Evolutionary conservation across 1,140 invertebrate species (phyloP).

Genomic region (Euwallacea fornicatus): DNA sequence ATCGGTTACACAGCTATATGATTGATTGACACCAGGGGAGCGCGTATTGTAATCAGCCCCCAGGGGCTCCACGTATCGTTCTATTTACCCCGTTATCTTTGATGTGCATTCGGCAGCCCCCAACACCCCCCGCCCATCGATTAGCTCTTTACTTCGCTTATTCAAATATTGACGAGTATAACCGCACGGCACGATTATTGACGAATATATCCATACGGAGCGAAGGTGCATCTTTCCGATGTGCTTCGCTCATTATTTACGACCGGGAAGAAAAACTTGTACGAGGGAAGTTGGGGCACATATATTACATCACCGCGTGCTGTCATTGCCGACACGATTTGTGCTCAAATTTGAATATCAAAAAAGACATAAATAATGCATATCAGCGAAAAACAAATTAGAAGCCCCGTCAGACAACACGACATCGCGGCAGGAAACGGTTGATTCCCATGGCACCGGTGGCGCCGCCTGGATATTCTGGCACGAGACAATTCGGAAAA

Average conservation of each 20-base stretch:
- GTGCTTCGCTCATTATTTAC: neutral
- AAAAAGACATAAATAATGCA: constrained; percentile 29
- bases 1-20: neutral
- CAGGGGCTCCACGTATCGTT: neutral
- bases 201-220: too few species aligned
- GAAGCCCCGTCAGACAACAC: neutral
- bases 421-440: constrained; percentile 22
- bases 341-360: constrained; percentile 21
- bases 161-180: too few species aligned
- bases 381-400: constrained; percentile 29
- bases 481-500: too few species aligned
- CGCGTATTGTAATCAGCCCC: constrained; percentile 1
- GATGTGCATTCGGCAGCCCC: neutral
- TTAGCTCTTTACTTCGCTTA: too few species aligned
- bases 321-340: constrained; percentile 2
- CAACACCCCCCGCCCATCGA: too few species aligned
- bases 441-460: constrained; percentile 26
- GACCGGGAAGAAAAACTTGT: neutral
- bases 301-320: constrained; percentile 1
- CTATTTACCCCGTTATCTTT: constrained; percentile 1
- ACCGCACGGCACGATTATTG: too few species aligned
- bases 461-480: constrained; percentile 7
- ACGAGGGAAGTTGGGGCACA: neutral
- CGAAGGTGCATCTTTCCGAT: too few species aligned
- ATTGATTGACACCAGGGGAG: constrained; percentile 1